A percentile compares a stretch with the other conserved stretches of the same genome.
These are phyloP conservation scores for Drosophila putrida DNA, from an alignment of 2,888 invertebrate species.

Conservation along the genomic window DNA sequence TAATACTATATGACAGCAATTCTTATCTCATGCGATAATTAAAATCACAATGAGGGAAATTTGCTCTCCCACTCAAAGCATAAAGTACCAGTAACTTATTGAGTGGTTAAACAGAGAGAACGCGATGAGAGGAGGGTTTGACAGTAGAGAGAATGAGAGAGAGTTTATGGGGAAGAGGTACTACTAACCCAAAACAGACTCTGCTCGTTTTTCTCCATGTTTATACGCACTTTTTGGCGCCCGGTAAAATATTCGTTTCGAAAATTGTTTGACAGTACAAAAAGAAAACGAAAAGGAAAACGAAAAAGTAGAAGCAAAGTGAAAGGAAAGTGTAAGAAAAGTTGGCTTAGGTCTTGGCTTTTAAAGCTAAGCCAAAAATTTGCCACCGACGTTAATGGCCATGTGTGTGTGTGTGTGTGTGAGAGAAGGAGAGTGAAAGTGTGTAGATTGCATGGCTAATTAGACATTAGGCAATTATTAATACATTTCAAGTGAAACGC, in stretches of 20 bases:
- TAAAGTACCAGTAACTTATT: conserved; percentile 45
- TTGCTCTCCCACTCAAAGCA: conserved; percentile 29
- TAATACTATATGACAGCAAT: no score
- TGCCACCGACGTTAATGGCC: conserved; percentile 2
- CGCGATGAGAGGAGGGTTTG: no score
- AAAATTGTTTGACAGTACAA: conserved; percentile 37
- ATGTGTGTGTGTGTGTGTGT: neutral
- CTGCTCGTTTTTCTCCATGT: conserved; percentile 26
- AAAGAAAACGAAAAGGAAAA: neutral
- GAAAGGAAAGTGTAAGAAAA: neutral
- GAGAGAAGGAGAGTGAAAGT: conserved; percentile 13
- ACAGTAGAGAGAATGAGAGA: neutral
- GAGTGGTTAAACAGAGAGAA: neutral
- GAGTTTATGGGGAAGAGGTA: neutral
- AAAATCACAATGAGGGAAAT: conserved; percentile 34
- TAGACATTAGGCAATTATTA: conserved; percentile 77
- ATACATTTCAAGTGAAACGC: conserved; percentile 56
- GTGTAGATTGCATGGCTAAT: conserved; percentile 68
- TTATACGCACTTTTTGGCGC: conserved; percentile 52
- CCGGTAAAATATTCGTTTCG: conserved; percentile 51
- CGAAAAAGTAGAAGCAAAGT: no score
- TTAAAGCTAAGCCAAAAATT: conserved; percentile 13
- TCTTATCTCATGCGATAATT: conserved; percentile 45
- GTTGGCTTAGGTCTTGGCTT: conserved; percentile 15
- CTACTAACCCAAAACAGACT: conserved; percentile 19